Conservation (phyloP, 2,113 vertebrate species). For the Ammospiza caudacuta region DNA sequence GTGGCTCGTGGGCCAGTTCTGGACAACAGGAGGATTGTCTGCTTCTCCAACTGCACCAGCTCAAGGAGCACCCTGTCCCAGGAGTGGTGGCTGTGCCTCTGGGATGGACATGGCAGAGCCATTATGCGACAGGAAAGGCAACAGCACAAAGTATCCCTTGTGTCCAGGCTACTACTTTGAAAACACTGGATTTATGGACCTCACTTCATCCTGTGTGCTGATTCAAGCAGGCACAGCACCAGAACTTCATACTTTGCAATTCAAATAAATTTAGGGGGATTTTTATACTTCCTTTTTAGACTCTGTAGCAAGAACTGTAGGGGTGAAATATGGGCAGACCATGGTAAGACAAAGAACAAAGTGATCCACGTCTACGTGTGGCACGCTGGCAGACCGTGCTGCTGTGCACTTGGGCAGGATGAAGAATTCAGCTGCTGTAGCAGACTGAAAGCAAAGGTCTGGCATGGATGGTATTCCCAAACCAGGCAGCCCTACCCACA, state of each 20-base stretch:
- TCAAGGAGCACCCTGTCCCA: background rate
- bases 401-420: background rate
- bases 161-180: background rate
- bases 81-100: background rate
- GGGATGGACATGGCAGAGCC: background rate
- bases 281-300: background rate
- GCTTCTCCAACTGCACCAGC: background rate
- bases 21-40: background rate
- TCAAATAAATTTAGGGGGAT: background rate
- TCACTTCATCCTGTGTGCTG: background rate
- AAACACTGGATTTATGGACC: background rate
- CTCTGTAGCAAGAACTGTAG: background rate
- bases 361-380: background rate
- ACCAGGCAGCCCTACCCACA: background rate
- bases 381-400: accelerated
- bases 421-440: background rate
- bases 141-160: slow-evolving; percentile 11
- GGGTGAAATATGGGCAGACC: background rate
- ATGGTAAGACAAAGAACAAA: background rate
- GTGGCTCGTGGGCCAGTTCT: background rate
- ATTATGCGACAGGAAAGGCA: background rate
- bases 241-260: background rate
- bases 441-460: background rate
- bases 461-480: background rate
- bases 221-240: background rate